Base-by-base conservation (phyloP, 2,113 vertebrate genomes). In the Burhinus bistriatus region DNA sequence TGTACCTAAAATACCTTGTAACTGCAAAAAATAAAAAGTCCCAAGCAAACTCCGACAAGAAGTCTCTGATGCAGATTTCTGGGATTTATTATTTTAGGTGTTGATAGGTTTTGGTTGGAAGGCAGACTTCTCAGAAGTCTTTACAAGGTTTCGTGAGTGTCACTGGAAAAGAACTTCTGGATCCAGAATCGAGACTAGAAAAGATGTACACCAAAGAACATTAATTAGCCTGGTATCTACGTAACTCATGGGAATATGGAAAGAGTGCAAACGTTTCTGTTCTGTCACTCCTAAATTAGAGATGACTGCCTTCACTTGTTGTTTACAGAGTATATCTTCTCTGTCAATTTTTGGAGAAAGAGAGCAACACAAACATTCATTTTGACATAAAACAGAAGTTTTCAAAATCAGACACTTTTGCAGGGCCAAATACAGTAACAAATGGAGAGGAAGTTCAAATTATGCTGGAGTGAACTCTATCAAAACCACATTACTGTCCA, bases 261-360 rank as follows among this genome's bases (percentile, higher is more conserved):
- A 80, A 90, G 21, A 80, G 61, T 0, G 0, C 4, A 54, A 26
- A 72, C 0, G 0, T 38, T 76, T 73, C 58, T 76, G 17, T 64
- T 79, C 44, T n/a, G 16, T 36, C 40, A 34, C 12, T 83, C 62
- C 27, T 72, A 83, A 79, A 59, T 12, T 17, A 42, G 15, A 90
- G 54, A 49, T 21, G 14, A 72, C 19, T 69, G 16, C 16, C 54
- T 88, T 76, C 38, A 42, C 34, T 84, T 59, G 20, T 23, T 83
- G 51, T 34, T 52, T 44, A 77, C 16, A 59, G 22, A 70, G 11
- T 52, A 2, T 10, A 82, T 22, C 21, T 55, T 72, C n/a, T 36
- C 58, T 65, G 23, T 87, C 36, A 18, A 8, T 23, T 71, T 91
- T 21, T 25, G 5, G 36, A 82, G 26, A 2, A 66, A 36, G 93